Evolutionary conservation across 2,888 invertebrate genomes (phyloP), one percentile per base, ranked within the genome.

Genomic region (Proisotoma minuta): DNA sequence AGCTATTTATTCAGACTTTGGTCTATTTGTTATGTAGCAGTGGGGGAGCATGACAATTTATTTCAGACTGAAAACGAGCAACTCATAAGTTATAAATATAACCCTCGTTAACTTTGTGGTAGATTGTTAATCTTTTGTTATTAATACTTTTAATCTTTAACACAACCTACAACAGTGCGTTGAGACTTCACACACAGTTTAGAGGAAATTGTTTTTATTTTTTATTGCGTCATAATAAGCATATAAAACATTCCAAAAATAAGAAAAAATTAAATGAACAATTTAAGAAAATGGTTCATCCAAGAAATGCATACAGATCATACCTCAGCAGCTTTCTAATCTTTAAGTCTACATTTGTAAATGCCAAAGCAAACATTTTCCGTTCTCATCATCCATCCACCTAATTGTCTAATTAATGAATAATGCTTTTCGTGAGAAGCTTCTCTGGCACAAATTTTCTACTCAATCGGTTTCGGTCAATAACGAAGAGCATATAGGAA

Each of bases 381-480:
- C n/a, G n/a, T 52, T 26, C 18, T 52, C 52, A 26, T 49, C 57
- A 57, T 27, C 29, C 49, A 22, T 29, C 47, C 56, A 54, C 40
- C 53, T 65, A 61, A 61, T 65, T 61, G 65, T 65, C 58, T 62
- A 65, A 65, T 65, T 65, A 65, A 65, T 65, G 61, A 65, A 65
- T 61, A 65, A 65, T 65, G 52, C 61, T 51, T 59, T 52, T 61
- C 65, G 65, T 65, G 65, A 58, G 40, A 65, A 58, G 49, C 51
- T 59, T 52, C 53, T 50, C 63, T 53, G 48, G 51, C 48, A 15
- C 26, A 12, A 20, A n/a, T 18, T 15, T n/a, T 40, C 57, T 18
- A 43, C 10, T n/a, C 43, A 43, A 43, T 43, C 43, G 43, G 43
- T 43, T 20, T 43, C 43, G 43, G 43, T 43, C 43, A 43, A 43